Evolutionary conservation across 2,888 invertebrate species (phyloP).

Genomic region (Clepsis dumicolana): DNA sequence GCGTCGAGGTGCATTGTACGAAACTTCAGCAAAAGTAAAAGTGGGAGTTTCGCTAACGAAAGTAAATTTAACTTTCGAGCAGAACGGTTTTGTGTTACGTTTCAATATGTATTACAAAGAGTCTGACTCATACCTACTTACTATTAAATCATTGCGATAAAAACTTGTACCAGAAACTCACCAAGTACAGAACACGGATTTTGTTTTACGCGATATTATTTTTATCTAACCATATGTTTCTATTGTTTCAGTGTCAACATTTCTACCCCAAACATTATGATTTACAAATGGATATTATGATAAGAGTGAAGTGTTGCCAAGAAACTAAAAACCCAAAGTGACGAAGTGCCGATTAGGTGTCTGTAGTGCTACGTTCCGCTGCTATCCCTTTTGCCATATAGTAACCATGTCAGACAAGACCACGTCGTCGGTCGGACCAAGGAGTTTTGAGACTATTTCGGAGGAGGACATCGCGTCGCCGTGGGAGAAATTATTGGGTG

Average conservation of each 20-base stretch:
- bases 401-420: conserved; percentile 82
- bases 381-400: conserved; percentile 58
- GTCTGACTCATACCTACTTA: not conserved
- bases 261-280: conserved; percentile 86
- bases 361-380: conserved; percentile 81
- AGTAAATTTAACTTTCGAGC: conserved; percentile 51
- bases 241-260: conserved; percentile 85
- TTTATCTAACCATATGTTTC: conserved; percentile 48
- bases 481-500: conserved; percentile 82
- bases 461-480: conserved; percentile 80
- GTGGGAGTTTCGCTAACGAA: conserved; percentile 53
- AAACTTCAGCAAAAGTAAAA: conserved; percentile 57
- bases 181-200: conserved; percentile 14
- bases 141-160: conserved; percentile 12
- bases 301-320: conserved; percentile 86
- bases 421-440: conserved; percentile 79
- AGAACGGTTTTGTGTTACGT: conserved; percentile 48
- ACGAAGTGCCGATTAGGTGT: conserved; percentile 83
- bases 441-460: conserved; percentile 83
- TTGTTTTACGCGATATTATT: not conserved
- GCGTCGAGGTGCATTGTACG: conserved; percentile 35
- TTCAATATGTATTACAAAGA: conserved; percentile 32
- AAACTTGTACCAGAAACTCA: not conserved
- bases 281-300: conserved; percentile 87
- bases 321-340: conserved; percentile 86